Percentiles rank a stretch among this genome's conserved stretches.
Conservation (phyloP, 2,888 invertebrate species). For the Tetanocera ferruginea region DNA sequence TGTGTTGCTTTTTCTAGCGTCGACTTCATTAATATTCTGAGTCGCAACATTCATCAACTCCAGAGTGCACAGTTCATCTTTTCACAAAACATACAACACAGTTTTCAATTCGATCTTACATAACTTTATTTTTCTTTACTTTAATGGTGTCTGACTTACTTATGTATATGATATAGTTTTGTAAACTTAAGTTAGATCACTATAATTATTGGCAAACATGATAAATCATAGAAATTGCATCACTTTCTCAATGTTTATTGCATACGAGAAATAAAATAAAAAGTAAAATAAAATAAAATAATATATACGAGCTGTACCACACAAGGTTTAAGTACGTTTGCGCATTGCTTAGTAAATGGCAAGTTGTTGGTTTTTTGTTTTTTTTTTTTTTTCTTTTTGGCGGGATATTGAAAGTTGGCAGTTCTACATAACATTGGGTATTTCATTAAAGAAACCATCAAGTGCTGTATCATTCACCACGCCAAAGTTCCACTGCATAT, state of each 20-base stretch:
- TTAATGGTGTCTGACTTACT: slow-evolving; percentile 2
- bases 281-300: slow-evolving; percentile 52
- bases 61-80: not conserved
- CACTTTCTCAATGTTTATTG: slow-evolving; percentile 24
- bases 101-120: not conserved
- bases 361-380: not conserved
- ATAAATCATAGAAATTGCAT: slow-evolving; percentile 31
- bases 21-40: not conserved
- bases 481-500: slow-evolving; percentile 68
- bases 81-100: not conserved
- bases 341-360: slow-evolving; percentile 10
- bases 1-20: too few species aligned
- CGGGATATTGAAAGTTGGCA: too few species aligned
- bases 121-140: not conserved
- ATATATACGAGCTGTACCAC: slow-evolving; percentile 47
- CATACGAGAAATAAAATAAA: slow-evolving; percentile 49
- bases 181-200: slow-evolving; percentile 50
- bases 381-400: not conserved
- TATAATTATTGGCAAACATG: slow-evolving; percentile 57
- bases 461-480: slow-evolving; percentile 62
- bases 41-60: not conserved
- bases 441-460: slow-evolving; percentile 51
- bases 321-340: not conserved
- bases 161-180: slow-evolving; percentile 44
- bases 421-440: not conserved